Base-by-base conservation (phyloP, 2,888 invertebrate species). In the Caenorhabditis uteleia region DNA sequence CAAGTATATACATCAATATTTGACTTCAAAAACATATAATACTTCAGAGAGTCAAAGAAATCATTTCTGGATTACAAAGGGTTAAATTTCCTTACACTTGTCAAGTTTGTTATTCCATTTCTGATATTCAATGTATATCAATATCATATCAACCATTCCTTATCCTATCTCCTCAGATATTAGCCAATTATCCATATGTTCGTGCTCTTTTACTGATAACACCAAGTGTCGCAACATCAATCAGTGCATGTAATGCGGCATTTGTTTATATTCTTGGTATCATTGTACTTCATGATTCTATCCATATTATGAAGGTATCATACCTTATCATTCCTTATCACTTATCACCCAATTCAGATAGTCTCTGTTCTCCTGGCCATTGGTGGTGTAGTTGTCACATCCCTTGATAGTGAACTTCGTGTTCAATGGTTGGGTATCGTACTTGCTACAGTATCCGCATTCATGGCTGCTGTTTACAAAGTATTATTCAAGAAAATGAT, bases 401-500 rank as follows among this genome's bases (percentile, higher is more conserved):
- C 82, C 3, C 43, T 76, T 43, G 78, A 79, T 56, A 53, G 57
- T n/a, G 68, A 77, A 46, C 69, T 75, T 48, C 51, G 61, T 12
- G 74, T 68, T 12, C 64, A 75, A 45, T 60, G 56, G 59, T 34
- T 93, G 42, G 92, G 92, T 7, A 92, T 94, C 5, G 91, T 95
- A 1, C 91, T 95, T 27, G 86, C 93, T 44, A 91, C 94, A 31
- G 90, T 92, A 6, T 89, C 92, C 25, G 92, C 94, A 20, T 92
- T 93, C 25, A 91, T 92, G 43, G 92, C 93, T 71, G 94, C 94
- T 50, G 91, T 94, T 70, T 95, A 94, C 84, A 92, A 92, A 89
- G 93, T 95, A 78, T 88, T 93, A 82, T 94, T 94, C 86, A 91
- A 92, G 82, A 92, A 92, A 86, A 90, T 93, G 74, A 90, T 95